Conservation (phyloP, 2,797 vertebrate species). For the Pangasius sanitwongsei region DNA sequence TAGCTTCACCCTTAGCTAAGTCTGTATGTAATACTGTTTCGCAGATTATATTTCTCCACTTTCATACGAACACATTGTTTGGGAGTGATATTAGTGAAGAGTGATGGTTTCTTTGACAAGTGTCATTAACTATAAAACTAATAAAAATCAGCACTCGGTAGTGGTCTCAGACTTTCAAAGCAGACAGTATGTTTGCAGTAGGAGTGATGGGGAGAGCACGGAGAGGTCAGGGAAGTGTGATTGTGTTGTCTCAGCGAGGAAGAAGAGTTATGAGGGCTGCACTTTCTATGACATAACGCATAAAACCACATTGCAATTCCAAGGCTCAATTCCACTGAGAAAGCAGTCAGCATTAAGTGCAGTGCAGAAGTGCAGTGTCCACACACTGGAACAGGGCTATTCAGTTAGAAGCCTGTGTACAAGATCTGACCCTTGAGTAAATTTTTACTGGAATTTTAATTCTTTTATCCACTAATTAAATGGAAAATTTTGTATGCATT, state of each 20-base stretch:
- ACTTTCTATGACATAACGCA: conserved; percentile 19
- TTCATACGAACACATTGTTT: neutral
- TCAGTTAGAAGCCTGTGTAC: neutral
- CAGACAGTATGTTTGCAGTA: conserved; percentile 14
- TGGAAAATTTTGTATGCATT: neutral
- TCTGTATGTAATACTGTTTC: neutral
- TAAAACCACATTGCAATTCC: conserved; percentile 22
- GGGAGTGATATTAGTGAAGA: neutral
- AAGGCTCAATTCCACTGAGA: conserved; percentile 7
- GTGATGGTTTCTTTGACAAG: conserved; percentile 11
- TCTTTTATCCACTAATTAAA: neutral
- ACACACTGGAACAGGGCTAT: neutral
- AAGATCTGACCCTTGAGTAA: neutral
- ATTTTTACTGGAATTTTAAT: too few relatives aligned
- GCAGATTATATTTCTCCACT: neutral
- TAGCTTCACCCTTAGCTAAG: neutral
- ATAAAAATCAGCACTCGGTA: conserved; percentile 1
- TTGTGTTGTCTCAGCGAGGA: conserved; percentile 25
- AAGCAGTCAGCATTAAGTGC: conserved; percentile 7
- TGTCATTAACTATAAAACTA: conserved; percentile 18
- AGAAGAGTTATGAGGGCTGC: conserved; percentile 24
- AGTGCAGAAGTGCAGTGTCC: neutral
- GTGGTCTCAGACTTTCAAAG: conserved; percentile 14
- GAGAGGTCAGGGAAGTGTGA: conserved; percentile 34
- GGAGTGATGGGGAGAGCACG: conserved; percentile 4